Base-by-base conservation (phyloP, 2,113 vertebrate genomes). In the Toxotes chatareus region DNA sequence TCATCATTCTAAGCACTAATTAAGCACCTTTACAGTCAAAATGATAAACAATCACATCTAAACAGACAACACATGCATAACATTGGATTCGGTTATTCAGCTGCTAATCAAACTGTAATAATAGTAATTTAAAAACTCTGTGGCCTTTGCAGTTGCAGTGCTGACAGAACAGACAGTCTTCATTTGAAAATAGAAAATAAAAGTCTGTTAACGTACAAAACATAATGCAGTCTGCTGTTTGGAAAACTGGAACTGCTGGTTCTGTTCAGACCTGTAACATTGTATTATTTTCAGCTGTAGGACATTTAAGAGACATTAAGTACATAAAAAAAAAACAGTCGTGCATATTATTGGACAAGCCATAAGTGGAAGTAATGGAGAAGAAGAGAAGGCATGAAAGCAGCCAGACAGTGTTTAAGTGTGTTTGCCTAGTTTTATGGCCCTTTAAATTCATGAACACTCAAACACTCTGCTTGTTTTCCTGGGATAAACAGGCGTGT, bases 351-450 rank as follows among this genome's bases (percentile, higher is more conserved):
- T 66, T 65, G 21, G 46, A 82, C 49, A 44, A 66, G 38, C 61
- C 36, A 23, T 21, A 72, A 68, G 40, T 47, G 47, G 70, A 75
- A 60, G 80, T 13, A 10, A 27, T 73, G 64, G 73, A 80, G 85
- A 76, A 74, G 83, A 76, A 85, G 82, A 87, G 82, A 87, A 80
- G 68, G 75, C 81, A 85, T 79, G 1, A 55, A 91, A 77, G 82
- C 84, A 63, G 76, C 73, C 90, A 92, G 90, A 88, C 92, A 85
- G 79, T 56, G 40, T 66, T 88, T 86, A 82, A 74, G 57, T 71
- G 55, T 91, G 76, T 90, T 90, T 89, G 87, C 79, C 73, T 84
- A 86, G 63, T 77, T 93, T 93, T 94, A 93, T 85, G 78, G 85
- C 84, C 83, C 82, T 88, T 90, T 91, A 73, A 86, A 85, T 82